These are phyloP conservation scores for Ischnus inquisitorius DNA, from an alignment of 2,888 invertebrate species.

Conservation along the genomic window DNA sequence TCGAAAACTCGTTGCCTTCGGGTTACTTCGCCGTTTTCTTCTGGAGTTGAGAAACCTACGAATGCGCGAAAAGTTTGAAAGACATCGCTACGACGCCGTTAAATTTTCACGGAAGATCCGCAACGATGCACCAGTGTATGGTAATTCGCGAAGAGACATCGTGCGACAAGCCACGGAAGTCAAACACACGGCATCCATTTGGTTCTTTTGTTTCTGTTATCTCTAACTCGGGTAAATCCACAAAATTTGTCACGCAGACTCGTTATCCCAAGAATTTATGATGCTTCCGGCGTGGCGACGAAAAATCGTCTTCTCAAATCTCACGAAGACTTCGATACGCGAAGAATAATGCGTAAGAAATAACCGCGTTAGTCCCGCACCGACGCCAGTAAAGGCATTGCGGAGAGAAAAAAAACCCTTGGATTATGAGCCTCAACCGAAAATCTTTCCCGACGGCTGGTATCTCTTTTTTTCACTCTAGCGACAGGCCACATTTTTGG, in stretches of 20 bases:
- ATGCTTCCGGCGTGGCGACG: neutral
- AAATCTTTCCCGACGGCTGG: slow-evolving; percentile 38
- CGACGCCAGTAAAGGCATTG: neutral
- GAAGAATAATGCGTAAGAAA: neutral
- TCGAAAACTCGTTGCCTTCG: neutral
- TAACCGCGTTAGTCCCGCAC: slow-evolving; percentile 25
- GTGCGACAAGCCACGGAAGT: too few species aligned
- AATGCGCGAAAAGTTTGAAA: slow-evolving; percentile 29
- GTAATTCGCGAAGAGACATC: neutral
- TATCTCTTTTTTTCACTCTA: slow-evolving; percentile 33
- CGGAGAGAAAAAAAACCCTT: neutral
- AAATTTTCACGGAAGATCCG: slow-evolving; percentile 1
- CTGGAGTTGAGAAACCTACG: slow-evolving; percentile 19
- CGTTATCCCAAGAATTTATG: neutral
- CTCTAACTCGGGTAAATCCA: too few species aligned
- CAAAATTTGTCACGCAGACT: slow-evolving; percentile 1
- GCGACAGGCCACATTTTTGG: slow-evolving; percentile 50
- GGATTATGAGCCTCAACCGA: slow-evolving; percentile 10
- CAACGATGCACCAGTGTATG: neutral
- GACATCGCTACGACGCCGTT: neutral
- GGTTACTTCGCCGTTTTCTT: neutral
- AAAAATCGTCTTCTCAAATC: neutral
- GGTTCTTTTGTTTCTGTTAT: too few species aligned
- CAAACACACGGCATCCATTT: too few species aligned
- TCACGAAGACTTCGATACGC: neutral